These are phyloP conservation scores for Bellardia bayeri DNA, from an alignment of 2,888 invertebrate species.

Conservation along the genomic window DNA sequence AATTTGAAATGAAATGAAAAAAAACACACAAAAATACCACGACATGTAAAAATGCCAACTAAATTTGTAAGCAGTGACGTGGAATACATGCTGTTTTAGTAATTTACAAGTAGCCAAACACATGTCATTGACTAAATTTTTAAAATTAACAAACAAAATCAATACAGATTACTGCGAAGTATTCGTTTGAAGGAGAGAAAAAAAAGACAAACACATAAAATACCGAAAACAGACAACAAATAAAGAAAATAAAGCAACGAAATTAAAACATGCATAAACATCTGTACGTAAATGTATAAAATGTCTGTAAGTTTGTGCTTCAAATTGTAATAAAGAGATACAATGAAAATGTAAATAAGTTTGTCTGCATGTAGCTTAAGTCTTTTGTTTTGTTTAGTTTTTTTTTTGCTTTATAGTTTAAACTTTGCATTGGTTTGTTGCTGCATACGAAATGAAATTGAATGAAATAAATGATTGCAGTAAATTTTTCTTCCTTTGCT, in stretches of 20 bases:
- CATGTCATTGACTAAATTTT: slow-evolving; percentile 71
- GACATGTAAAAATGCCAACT: slow-evolving; percentile 60
- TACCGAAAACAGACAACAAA: neutral
- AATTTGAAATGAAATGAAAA: slow-evolving; percentile 1
- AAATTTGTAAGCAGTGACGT: slow-evolving; percentile 66
- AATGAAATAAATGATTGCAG: slow-evolving; percentile 33
- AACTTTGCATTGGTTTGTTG: neutral
- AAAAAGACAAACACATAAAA: neutral
- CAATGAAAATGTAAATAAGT: slow-evolving; percentile 47
- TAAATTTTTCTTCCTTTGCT: slow-evolving; percentile 10
- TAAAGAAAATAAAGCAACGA: slow-evolving; percentile 42
- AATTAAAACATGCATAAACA: slow-evolving; percentile 21
- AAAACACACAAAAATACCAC: slow-evolving; percentile 16
- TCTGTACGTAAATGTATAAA: neutral
- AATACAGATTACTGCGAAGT: slow-evolving; percentile 25
- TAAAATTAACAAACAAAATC: slow-evolving; percentile 55
- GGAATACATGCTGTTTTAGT: slow-evolving; percentile 70
- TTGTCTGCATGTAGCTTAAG: slow-evolving; percentile 57
- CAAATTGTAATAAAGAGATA: slow-evolving; percentile 58
- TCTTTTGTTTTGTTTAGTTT: slow-evolving; percentile 58
- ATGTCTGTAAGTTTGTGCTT: too few species aligned
- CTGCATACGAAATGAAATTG: slow-evolving; percentile 17
- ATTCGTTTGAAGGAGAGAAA: neutral
- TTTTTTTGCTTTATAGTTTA: neutral
- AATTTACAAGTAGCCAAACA: slow-evolving; percentile 73